phyloP scores from a whole-genome alignment of 1,140 invertebrate species.

The Drosophila kohkoa region DNA sequence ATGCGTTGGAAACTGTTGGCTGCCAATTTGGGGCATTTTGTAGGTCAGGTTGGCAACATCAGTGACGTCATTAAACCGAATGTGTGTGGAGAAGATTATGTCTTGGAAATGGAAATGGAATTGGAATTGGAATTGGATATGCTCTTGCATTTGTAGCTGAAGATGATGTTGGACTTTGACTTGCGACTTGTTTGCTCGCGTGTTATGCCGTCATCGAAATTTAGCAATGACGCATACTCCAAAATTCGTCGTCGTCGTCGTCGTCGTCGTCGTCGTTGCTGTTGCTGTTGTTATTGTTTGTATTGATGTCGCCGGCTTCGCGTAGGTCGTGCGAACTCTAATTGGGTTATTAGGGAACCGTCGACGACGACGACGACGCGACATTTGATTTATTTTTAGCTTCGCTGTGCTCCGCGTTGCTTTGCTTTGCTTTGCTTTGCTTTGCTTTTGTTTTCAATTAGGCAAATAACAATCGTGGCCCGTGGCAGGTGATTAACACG shows the following conservation, averaged over 20 bases:
- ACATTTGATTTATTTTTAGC: slow-evolving; percentile 47
- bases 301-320: slow-evolving; percentile 37
- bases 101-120: background rate
- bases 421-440: slow-evolving; percentile 55
- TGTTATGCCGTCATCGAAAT: slow-evolving; percentile 50
- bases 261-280: slow-evolving; percentile 9
- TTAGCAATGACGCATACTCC: slow-evolving; percentile 55
- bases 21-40: slow-evolving; percentile 46
- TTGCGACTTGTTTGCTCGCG: background rate
- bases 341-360: slow-evolving; percentile 79
- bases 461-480: slow-evolving; percentile 17
- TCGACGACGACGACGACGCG: slow-evolving; percentile 45
- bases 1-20: slow-evolving; percentile 32
- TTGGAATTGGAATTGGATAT: background rate
- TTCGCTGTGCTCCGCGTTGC: slow-evolving; percentile 42
- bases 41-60: slow-evolving; percentile 58
- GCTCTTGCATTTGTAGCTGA: background rate
- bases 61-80: slow-evolving; percentile 62
- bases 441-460: slow-evolving; percentile 70
- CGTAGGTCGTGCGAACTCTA: slow-evolving; percentile 66
- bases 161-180: background rate
- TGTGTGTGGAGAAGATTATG: slow-evolving; percentile 6
- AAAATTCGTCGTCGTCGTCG: slow-evolving; percentile 13
- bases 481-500: slow-evolving; percentile 53
- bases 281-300: slow-evolving; percentile 14